Base-by-base conservation (phyloP, 2,797 vertebrate species). In the Sciurus carolinensis region DNA sequence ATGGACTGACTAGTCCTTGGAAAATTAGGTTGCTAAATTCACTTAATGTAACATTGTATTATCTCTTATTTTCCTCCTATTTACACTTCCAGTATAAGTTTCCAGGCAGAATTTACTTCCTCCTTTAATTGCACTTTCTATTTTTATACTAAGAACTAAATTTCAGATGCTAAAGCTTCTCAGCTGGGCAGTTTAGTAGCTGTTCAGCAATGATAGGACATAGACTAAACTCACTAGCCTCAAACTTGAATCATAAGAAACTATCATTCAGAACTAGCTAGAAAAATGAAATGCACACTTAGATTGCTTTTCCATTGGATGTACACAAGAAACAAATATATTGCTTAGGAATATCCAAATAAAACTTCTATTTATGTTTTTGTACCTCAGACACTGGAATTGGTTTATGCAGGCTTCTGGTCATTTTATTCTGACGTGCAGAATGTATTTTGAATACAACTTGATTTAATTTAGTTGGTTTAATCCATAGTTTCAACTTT, bases 391-490 rank as follows among this genome's bases (percentile, higher is more conserved):
- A 30, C 77, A 93, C 64, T 62, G 71, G 83, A 66, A 93, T 87
- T 95, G 26, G 36, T 82, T 98, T 96, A 96, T 69, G 81, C 87
- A 97, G 95, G 89, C 83, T 97, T 97, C 86, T 97, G 97, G 77
- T 97, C 87, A 87, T 96, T 97, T 97, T 95, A 95, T 97, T 96
- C 96, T 39, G 57, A 98, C 83, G 67, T 85, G 84, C 87, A 92
- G 95, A 95, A 94, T 92, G 85, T 0, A 0, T 97, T 98, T 97
- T 22, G 69, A 91, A 89, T 95, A 97, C 94, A 97, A 39, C 90
- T 91, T 97, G 97, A 98, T 98, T 98, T 98, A 98, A 98, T 98
- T 97, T 98, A 98, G 84, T 83, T 90, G 26, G 8, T 76, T 97
- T 91, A 93, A 86, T 93, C 96, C 94, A 95, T 81, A 94, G 96